Conservation (phyloP, 1,140 invertebrate genomes). For the Pseudobourletiella spinata region DNA sequence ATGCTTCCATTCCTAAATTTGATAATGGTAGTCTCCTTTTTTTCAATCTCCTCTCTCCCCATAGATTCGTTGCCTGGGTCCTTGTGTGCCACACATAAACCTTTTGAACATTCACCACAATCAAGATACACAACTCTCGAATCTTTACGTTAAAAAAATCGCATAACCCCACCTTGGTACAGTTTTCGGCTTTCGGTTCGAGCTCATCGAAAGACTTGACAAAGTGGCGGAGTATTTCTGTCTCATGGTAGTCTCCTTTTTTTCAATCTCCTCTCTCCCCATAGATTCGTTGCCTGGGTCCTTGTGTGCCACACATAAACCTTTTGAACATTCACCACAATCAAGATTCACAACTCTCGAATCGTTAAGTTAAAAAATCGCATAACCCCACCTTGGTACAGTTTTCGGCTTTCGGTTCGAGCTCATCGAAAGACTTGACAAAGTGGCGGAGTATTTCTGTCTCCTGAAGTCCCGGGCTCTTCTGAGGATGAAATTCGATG, state of each 20-base stretch:
- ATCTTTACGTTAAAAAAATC: not conserved
- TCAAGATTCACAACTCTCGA: not conserved
- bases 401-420: constrained; percentile 79
- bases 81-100: constrained; percentile 94
- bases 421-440: constrained; percentile 54
- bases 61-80: constrained; percentile 70
- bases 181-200: constrained; percentile 78
- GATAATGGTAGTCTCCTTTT: too few relatives aligned
- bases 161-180: constrained; percentile 60
- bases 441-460: too few relatives aligned
- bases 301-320: constrained; percentile 94
- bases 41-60: constrained; percentile 51
- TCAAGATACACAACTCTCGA: not conserved
- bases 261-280: constrained; percentile 51
- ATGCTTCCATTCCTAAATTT: too few relatives aligned
- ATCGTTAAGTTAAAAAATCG: not conserved
- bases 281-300: constrained; percentile 70
- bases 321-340: constrained; percentile 31
- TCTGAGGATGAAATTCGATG: too few relatives aligned
- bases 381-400: constrained; percentile 65
- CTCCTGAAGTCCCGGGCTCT: too few relatives aligned
- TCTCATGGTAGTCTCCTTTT: too few relatives aligned
- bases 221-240: too few relatives aligned
- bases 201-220: constrained; percentile 59
- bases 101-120: constrained; percentile 31